Evolutionary conservation across 2,797 vertebrate genomes (phyloP), one percentile per base, ranked within the genome.

Genomic region (Saxicola maurus): DNA sequence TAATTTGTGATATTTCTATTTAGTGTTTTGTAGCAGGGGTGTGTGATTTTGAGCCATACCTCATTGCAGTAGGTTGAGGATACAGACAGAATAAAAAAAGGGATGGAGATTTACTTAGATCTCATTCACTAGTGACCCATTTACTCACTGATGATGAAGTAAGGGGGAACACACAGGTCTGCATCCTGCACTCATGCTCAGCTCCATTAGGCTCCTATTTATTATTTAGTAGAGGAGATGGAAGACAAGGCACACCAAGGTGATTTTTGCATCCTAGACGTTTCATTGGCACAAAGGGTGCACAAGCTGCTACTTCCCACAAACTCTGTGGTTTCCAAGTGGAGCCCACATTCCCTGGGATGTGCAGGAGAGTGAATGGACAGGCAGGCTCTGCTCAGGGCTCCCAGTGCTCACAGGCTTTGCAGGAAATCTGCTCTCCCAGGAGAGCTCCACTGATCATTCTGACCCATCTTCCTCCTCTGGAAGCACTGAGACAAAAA

Each of bases 131-230:
- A 87, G 78, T 94, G 92, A 95, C 94, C 95, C 86, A 90, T 69
- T 95, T 94, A 74, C 72, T 91, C 86, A 93, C 48, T 94, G 94
- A 73, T 59, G 92, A 90, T 91, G 93, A 94, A 94, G 51, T 93
- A 87, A 96, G 81, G 59, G 49, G 68, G 60, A 74, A 33, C 64
- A 88, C 10, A 1, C 83, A 88, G 61, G 51, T 81, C 91, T 87
- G 59, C 60, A 24, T 35, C 64, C 83, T 55, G 23, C 56, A 86
- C 59, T 19, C 71, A 67, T n/a, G 33, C 78, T 43, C 48, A 9
- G 21, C 43, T 90, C 94, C 81, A 57, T 91, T 94, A 89, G 37
- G 53, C 67, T 82, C 53, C 60, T 45, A 78, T 94, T 61, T 42
- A 88, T 88, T 92, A 74, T 91, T 92, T 73, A 91, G 64, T 31